These are phyloP conservation scores for Drosophila limbata DNA, from an alignment of 2,888 invertebrate genomes.

Conservation along the genomic window DNA sequence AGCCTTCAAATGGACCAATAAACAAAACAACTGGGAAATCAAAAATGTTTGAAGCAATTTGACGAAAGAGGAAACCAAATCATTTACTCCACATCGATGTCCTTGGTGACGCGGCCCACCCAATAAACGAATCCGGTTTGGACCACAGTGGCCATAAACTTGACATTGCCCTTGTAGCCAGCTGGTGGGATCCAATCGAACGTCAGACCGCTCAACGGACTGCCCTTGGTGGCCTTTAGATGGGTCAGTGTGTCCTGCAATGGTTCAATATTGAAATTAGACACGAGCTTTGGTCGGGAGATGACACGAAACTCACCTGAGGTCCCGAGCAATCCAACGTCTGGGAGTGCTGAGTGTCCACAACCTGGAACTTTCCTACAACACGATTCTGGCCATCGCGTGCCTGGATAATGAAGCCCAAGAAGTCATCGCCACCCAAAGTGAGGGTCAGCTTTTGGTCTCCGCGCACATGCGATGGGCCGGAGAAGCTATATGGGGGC, in stretches of 20 bases:
- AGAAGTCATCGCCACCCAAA: conserved; percentile 86
- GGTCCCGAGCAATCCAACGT: conserved; percentile 76
- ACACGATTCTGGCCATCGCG: conserved; percentile 87
- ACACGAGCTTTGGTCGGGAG: background rate
- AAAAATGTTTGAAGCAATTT: conserved; percentile 37
- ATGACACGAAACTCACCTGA: conserved; percentile 60
- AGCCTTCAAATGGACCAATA: conserved; percentile 45
- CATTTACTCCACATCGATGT: conserved; percentile 86
- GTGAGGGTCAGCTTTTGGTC: conserved; percentile 85
- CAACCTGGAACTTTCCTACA: conserved; percentile 88
- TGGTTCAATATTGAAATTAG: background rate
- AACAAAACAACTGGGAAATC: conserved; percentile 29
- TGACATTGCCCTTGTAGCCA: conserved; percentile 87
- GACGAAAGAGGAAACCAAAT: conserved; percentile 24
- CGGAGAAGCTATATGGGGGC: conserved; percentile 87
- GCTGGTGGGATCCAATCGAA: conserved; percentile 89
- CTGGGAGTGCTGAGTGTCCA: conserved; percentile 85
- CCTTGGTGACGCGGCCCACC: conserved; percentile 89
- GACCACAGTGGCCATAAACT: conserved; percentile 90
- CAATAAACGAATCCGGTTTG: conserved; percentile 90
- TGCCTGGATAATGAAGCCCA: conserved; percentile 89
- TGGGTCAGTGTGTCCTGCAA: conserved; percentile 89
- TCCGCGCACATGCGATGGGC: conserved; percentile 84
- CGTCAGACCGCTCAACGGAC: conserved; percentile 87
- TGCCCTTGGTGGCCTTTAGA: conserved; percentile 87